Conservation (phyloP, 2,113 vertebrate species). For the Prionailurus bengalensis region DNA sequence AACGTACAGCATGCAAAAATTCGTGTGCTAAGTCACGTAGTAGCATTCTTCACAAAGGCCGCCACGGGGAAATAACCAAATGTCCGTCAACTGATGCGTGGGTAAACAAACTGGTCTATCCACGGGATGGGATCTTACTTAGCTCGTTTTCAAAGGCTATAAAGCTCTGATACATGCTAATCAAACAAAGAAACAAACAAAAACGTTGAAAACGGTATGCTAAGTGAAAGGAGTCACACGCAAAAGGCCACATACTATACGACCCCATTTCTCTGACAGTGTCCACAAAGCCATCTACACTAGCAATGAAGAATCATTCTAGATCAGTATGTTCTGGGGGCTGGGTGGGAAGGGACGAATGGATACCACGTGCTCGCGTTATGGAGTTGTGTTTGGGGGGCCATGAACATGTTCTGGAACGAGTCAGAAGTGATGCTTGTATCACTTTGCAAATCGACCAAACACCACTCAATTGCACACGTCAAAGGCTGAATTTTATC, state of each 20-base stretch:
- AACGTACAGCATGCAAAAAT: neutral
- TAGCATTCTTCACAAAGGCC: neutral
- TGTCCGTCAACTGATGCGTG: neutral
- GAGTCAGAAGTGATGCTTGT: neutral
- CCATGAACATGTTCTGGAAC: neutral
- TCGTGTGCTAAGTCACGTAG: accelerated
- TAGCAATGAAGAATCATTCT: neutral
- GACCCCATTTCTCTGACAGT: neutral
- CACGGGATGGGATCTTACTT: neutral
- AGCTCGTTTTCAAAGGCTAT: neutral
- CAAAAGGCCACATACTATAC: neutral
- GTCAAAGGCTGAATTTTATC: neutral
- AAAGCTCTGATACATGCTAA: neutral
- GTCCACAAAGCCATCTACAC: neutral
- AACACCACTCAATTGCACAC: neutral
- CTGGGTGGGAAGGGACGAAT: neutral
- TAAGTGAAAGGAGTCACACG: too few relatives aligned
- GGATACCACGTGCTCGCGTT: neutral
- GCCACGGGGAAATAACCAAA: neutral
- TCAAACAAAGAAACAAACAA: too few relatives aligned
- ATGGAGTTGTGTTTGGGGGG: neutral
- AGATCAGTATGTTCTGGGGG: neutral
- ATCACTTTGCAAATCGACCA: neutral
- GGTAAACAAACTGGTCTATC: neutral
- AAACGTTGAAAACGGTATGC: neutral